phyloP scores from a whole-genome alignment of 2,797 vertebrate genomes.

The Sebastes aleutianus region DNA sequence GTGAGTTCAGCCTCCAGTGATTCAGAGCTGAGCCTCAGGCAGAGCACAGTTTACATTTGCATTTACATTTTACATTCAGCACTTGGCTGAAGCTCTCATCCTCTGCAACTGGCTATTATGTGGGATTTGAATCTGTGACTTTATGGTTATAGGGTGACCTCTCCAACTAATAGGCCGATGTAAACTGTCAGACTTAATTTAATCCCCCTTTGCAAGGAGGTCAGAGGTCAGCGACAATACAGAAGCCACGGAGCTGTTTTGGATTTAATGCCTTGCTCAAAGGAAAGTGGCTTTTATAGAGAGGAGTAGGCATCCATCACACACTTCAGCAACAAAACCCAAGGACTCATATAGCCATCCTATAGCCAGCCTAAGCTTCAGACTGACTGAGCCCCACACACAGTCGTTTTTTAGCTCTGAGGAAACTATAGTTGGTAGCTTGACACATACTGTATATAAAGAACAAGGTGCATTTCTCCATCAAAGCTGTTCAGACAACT shows the following conservation, averaged over 20 bases:
- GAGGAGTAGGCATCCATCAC: neutral
- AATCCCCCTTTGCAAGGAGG: neutral
- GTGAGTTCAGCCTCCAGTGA: neutral
- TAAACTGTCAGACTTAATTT: constrained; percentile 11
- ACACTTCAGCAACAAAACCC: neutral
- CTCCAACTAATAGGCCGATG: constrained; percentile 26
- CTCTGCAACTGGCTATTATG: constrained; percentile 7
- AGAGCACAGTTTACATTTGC: neutral
- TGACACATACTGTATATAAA: neutral
- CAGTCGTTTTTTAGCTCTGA: neutral
- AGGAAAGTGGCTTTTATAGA: neutral
- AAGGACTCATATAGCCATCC: neutral
- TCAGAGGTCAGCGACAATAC: constrained; percentile 29
- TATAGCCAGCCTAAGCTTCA: neutral
- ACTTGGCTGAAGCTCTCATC: neutral
- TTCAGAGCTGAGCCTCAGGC: neutral
- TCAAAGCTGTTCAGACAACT: constrained; percentile 12
- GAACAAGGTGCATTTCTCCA: constrained; percentile 8
- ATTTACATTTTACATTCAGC: neutral
- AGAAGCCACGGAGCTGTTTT: constrained; percentile 4
- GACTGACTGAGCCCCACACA: neutral
- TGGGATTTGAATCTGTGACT: constrained; percentile 24
- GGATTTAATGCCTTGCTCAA: constrained; percentile 3
- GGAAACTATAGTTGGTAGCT: constrained; percentile 8
- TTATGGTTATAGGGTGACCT: constrained; percentile 22